These are phyloP conservation scores for Pollachius pollachius DNA, from an alignment of 2,113 vertebrate genomes.

Conservation along the genomic window DNA sequence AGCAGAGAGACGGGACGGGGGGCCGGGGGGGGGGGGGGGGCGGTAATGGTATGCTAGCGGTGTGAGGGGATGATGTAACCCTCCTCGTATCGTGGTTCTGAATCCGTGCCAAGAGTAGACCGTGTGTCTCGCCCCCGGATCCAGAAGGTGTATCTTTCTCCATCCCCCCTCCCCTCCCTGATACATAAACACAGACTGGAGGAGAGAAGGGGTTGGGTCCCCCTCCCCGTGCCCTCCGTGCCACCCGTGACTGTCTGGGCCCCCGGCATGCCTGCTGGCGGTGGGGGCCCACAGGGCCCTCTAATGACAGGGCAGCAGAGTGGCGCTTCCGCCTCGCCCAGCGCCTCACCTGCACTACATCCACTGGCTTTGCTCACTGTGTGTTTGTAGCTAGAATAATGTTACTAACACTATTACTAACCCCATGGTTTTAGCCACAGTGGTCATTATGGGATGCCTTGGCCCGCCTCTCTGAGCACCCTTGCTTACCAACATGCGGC, in stretches of 20 bases:
- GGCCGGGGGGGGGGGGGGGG: no score
- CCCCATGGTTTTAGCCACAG: constrained; percentile 65
- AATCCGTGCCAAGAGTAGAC: constrained; percentile 43
- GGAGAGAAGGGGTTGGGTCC: background rate
- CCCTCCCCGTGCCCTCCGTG: constrained; percentile 65
- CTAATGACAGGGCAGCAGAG: constrained; percentile 65
- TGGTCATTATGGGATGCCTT: constrained; percentile 68
- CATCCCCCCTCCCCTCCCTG: constrained; percentile 11
- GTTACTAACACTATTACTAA: constrained; percentile 67
- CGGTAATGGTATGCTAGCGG: no score
- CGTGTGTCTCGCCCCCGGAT: constrained; percentile 50
- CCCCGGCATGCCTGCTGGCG: constrained; percentile 32
- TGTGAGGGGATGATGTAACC: constrained; percentile 5
- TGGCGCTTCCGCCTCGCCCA: constrained; percentile 65
- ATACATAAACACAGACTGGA: background rate
- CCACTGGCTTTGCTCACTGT: constrained; percentile 49
- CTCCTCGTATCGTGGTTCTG: constrained; percentile 25
- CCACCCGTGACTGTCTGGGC: constrained; percentile 67
- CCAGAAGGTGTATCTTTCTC: constrained; percentile 25
- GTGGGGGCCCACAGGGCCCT: constrained; percentile 56
- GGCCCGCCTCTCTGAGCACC: constrained; percentile 59
- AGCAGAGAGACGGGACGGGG: no score
- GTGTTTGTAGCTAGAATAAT: constrained; percentile 58
- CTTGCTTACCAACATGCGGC: constrained; percentile 61
- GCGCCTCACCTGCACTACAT: constrained; percentile 67